Conservation (phyloP, 1,140 invertebrate genomes). For the Ladona fulva region DNA sequence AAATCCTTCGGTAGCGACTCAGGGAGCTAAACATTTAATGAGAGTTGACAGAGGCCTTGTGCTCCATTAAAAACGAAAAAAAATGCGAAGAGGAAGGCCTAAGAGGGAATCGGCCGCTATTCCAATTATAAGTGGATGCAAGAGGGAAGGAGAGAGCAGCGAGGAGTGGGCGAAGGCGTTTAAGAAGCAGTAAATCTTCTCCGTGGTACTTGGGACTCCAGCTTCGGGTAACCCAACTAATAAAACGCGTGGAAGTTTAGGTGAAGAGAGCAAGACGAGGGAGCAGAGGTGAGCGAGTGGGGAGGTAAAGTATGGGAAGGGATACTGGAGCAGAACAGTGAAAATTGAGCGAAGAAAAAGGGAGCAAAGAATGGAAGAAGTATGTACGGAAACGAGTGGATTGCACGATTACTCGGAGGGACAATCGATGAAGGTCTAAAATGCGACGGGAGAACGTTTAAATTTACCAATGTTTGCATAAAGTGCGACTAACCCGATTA, state of each 20-base stretch:
- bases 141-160: neutral
- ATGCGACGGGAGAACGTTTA: too few species aligned
- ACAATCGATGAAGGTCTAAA: too few species aligned
- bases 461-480: too few species aligned
- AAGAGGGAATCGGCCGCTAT: neutral
- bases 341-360: neutral
- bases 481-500: too few species aligned
- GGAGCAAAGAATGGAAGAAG: neutral
- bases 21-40: neutral
- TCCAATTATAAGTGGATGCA: neutral
- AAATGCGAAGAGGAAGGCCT: neutral
- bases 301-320: neutral
- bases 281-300: neutral
- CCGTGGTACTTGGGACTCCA: neutral
- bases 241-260: conserved; percentile 4
- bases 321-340: neutral
- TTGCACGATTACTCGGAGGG: too few species aligned
- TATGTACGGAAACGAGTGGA: neutral
- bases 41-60: conserved; percentile 7
- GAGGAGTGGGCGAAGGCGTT: neutral
- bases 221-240: neutral
- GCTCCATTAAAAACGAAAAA: neutral
- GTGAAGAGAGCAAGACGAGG: neutral
- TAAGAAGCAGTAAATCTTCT: neutral
- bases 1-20: too few species aligned